Base-by-base conservation (phyloP, 2,113 vertebrate genomes). In the Catharus minimus region DNA sequence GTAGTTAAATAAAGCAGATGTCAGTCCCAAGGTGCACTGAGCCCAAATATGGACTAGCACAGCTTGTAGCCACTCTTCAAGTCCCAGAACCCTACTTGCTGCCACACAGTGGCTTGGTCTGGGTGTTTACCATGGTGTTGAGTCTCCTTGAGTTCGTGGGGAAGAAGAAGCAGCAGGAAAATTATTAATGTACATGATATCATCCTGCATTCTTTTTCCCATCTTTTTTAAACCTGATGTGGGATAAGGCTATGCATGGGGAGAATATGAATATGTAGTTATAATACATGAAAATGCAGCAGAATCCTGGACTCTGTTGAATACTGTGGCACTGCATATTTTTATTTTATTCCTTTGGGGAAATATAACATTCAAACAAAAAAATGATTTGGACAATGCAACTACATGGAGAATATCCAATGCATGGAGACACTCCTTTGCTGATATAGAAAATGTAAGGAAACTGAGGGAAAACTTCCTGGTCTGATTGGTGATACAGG, bases 281-380 rank as follows among this genome's bases (percentile, higher is more conserved):
- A 79, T 46, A 93, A 80, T 39, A 91, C 46, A 62, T 46, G 91
- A 82, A 86, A 95, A 90, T 26, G 76, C 73, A 90, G 77, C 73
- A 95, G 93, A 95, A 92, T 87, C 82, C 64, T 78, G 88, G 84
- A 72, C 79, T 85, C 39, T 60, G 60, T 78, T 94, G 95, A 78
- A 94, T 95, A 92, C 36, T 41, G 49, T 75, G 53, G 50, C 68
- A 62, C 60, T 0, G 7, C 75, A 80, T 90, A 87, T 94, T 93
- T 94, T 93, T 53, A 84, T 94, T 93, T 90, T 55, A 84, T 93
- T 93, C 88, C 86, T 56, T 49, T 66, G 86, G 91, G 88, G 72
- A 73, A 91, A 73, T 86, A 30, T 4, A 93, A 87, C 24, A 80
- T 81, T 87, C 49, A 57, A 82, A 66, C 75, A 85, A 94, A 78